Percentiles rank a stretch among this genome's conserved stretches.
These are phyloP conservation scores for Ellobius talpinus DNA, from an alignment of 2,113 vertebrate genomes.

Conservation along the genomic window DNA sequence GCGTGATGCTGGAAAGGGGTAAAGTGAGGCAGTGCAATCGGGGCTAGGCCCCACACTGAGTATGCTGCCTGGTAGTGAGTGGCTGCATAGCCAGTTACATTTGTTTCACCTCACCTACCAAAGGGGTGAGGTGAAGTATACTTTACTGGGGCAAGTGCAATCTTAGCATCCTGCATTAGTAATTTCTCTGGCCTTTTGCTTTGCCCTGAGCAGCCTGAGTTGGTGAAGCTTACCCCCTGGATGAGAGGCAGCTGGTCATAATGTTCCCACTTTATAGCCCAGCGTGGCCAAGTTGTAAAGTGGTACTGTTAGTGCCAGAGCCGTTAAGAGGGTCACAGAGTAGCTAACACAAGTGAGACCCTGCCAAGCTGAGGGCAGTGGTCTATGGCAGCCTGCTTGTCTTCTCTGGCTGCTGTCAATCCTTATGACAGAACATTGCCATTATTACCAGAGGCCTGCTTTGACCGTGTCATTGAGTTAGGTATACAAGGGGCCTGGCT, in stretches of 20 bases:
- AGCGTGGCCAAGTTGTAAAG: conserved; percentile 26
- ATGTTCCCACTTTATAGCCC: conserved; percentile 8
- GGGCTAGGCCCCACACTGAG: neutral
- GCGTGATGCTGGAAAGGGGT: neutral
- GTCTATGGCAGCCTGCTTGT: neutral
- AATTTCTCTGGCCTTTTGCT: neutral
- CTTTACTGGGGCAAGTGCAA: neutral
- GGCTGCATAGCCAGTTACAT: neutral
- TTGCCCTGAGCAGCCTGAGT: neutral
- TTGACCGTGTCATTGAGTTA: neutral
- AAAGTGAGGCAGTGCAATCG: neutral
- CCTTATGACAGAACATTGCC: neutral
- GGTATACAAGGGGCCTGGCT: neutral
- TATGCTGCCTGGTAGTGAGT: neutral
- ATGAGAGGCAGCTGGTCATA: neutral
- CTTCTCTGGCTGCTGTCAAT: neutral
- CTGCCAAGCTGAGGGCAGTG: neutral
- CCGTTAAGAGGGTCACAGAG: conserved; percentile 26
- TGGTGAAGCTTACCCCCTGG: neutral
- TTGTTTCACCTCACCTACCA: neutral
- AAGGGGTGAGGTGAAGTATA: neutral
- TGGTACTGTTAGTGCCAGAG: neutral
- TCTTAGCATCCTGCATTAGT: neutral
- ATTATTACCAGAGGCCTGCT: fast-evolving
- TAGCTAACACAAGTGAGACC: neutral